Evolutionary conservation across 2,797 vertebrate genomes (phyloP).

Genomic region (Iguana delicatissima): DNA sequence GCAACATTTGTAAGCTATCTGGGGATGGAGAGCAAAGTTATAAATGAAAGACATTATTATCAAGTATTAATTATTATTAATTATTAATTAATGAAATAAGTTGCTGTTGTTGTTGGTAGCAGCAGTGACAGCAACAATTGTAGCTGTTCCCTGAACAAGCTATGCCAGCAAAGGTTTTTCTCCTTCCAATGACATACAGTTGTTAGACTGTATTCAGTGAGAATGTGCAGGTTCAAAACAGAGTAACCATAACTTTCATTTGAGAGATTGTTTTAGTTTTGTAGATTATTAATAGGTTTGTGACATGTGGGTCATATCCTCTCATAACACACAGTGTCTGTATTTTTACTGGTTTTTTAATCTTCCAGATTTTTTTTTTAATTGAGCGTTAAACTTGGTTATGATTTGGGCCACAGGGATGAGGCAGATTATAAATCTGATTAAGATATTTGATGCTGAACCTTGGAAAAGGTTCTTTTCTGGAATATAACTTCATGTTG

Average conservation of each 20-base stretch:
- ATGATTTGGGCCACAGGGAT: not conserved
- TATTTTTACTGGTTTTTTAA: not conserved
- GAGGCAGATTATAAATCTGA: not conserved
- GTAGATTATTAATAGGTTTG: not conserved
- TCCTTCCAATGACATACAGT: not conserved
- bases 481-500: not conserved
- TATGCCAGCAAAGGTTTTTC: not conserved
- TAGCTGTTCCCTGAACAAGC: not conserved
- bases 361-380: not conserved
- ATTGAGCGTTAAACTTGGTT: not conserved
- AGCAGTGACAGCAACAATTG: not conserved
- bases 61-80: not conserved
- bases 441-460: not conserved
- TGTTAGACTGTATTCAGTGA: not conserved
- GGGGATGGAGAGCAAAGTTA: not conserved
- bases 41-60: not conserved
- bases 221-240: not conserved
- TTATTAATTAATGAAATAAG: not conserved
- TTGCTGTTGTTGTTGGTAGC: not conserved
- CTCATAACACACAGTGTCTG: not conserved
- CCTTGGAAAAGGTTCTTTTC: not conserved
- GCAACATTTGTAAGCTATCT: not conserved
- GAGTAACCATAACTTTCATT: not conserved
- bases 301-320: not conserved
- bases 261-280: not conserved